Evolutionary conservation across 2,888 invertebrate species (phyloP).

Genomic region (Callimorpha dominula): DNA sequence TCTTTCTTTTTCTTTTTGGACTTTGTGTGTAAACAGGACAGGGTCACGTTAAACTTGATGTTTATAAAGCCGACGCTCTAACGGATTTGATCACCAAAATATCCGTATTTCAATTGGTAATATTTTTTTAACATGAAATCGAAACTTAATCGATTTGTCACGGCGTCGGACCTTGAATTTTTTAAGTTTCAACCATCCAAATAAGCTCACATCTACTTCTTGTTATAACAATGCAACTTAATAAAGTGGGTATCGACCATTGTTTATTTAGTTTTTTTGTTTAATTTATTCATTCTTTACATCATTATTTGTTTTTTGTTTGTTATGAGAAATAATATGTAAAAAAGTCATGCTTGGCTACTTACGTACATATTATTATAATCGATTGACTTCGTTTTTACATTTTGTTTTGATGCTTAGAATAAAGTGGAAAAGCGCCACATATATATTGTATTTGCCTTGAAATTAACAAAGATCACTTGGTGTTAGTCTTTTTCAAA

Average conservation of each 20-base stretch:
- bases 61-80: constrained; percentile 13
- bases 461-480: no score
- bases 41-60: constrained; percentile 20
- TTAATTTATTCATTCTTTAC: constrained; percentile 5
- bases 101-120: constrained; percentile 9
- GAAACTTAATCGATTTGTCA: constrained; percentile 22
- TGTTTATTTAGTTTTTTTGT: constrained; percentile 17
- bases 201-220: constrained; percentile 8
- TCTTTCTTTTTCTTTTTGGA: constrained; percentile 18
- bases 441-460: background rate
- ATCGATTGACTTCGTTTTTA: background rate
- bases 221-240: constrained; percentile 15
- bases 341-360: background rate
- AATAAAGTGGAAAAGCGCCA: background rate
- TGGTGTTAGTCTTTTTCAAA: no score
- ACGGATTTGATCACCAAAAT: constrained; percentile 11
- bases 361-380: background rate
- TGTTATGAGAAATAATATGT: background rate
- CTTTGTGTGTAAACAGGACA: constrained; percentile 22
- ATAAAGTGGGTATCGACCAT: background rate
- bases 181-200: constrained; percentile 8
- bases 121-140: constrained; percentile 15
- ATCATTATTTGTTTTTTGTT: background rate
- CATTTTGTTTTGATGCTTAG: background rate
- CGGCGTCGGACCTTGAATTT: constrained; percentile 19